A percentile compares a stretch with the other conserved stretches of the same genome.
phyloP scores from a whole-genome alignment of 2,797 vertebrate species.

The Poecilia wingei region DNA sequence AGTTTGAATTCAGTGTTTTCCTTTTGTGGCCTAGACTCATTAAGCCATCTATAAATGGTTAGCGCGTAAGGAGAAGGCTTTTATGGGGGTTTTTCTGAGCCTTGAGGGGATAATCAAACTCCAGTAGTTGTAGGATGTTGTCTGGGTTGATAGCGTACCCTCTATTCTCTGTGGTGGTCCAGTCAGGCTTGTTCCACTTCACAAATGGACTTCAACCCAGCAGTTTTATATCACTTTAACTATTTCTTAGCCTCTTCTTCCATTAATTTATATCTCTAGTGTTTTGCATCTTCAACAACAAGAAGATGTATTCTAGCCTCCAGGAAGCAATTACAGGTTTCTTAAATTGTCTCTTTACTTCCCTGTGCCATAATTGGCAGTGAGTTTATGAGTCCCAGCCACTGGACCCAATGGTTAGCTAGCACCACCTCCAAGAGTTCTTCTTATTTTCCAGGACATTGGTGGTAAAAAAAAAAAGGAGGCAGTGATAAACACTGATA shows the following conservation, averaged over 20 bases:
- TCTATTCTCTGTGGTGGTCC: conserved; percentile 90
- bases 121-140: conserved; percentile 94
- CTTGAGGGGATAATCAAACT: conserved; percentile 82
- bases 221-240: conserved; percentile 15
- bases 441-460: conserved; percentile 57
- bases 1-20: conserved; percentile 67
- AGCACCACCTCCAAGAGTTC: conserved; percentile 59
- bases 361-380: conserved; percentile 82
- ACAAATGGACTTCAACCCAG: conserved; percentile 48
- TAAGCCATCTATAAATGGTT: conserved; percentile 79
- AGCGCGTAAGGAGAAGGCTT: conserved; percentile 81
- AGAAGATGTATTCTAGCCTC: conserved; percentile 86
- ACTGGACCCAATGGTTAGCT: conserved; percentile 72
- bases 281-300: conserved; percentile 84
- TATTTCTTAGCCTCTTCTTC: conserved; percentile 33
- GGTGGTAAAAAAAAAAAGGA: conserved; percentile 11
- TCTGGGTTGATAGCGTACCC: conserved; percentile 92
- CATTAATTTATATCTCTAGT: conserved; percentile 72
- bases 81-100: conserved; percentile 74
- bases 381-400: conserved; percentile 86
- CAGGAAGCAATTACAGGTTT: conserved; percentile 84
- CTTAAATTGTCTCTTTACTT: conserved; percentile 92
- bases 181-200: conserved; percentile 71
- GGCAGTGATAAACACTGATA: background rate
- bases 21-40: conserved; percentile 81